phyloP scores from a whole-genome alignment of 92 coral and sea anemone genomes.

The Heliopora coerulea region DNA sequence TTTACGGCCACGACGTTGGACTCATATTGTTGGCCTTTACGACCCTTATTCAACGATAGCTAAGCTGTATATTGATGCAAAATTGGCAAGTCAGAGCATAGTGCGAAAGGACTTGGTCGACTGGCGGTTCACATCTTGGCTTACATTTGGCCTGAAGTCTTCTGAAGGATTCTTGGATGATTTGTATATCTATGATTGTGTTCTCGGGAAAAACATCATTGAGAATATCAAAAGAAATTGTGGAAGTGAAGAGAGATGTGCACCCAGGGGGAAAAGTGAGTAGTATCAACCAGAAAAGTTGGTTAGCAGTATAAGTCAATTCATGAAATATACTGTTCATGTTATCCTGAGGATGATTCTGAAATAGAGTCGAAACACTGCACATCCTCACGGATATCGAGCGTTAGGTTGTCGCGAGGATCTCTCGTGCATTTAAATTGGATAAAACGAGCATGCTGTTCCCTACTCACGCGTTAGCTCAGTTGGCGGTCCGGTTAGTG shows the following conservation, averaged over 20 bases:
- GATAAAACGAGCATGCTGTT: too few relatives aligned
- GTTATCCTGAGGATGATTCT: too few relatives aligned
- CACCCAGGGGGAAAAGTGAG: slow-evolving; percentile 38
- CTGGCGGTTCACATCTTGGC: slow-evolving; percentile 22
- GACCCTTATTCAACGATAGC: slow-evolving; percentile 26
- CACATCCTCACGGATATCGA: too few relatives aligned
- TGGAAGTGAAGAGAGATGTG: slow-evolving; percentile 28
- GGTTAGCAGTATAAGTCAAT: too few relatives aligned
- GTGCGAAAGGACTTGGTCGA: slow-evolving; percentile 18
- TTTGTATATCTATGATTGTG: slow-evolving; percentile 34
- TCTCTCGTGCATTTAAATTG: too few relatives aligned
- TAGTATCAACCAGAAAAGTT: too few relatives aligned
- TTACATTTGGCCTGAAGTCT: slow-evolving; percentile 16
- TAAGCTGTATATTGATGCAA: slow-evolving; percentile 16
- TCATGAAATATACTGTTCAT: too few relatives aligned
- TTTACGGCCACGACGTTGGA: slow-evolving; percentile 9
- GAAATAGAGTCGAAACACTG: too few relatives aligned
- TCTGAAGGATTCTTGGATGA: slow-evolving; percentile 35
- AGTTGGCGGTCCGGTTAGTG: too few relatives aligned
- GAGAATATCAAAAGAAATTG: slow-evolving; percentile 8
- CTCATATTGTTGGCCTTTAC: slow-evolving; percentile 11
- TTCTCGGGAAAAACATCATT: slow-evolving; percentile 14
- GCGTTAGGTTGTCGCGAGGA: too few relatives aligned
- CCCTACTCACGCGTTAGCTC: too few relatives aligned
- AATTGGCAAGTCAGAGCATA: not conserved